Evolutionary conservation across 2,797 vertebrate species (phyloP).

Genomic region (Diceros bicornis): DNA sequence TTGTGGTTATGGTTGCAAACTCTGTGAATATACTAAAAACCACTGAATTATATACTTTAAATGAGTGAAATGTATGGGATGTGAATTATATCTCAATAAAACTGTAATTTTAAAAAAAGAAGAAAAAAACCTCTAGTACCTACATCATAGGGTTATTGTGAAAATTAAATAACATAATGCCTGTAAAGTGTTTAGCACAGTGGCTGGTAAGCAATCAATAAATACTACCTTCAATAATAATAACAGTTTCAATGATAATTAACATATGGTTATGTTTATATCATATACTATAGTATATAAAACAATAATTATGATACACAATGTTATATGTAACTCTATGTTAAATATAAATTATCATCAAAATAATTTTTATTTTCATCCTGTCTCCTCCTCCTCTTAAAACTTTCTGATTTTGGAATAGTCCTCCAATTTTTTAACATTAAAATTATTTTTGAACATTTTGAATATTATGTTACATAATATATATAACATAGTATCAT

Average conservation of each 20-base stretch:
- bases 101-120: not conserved
- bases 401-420: slow-evolving; percentile 45
- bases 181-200: not conserved
- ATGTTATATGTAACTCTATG: not conserved
- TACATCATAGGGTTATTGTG: not conserved
- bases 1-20: not conserved
- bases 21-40: not conserved
- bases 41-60: not conserved
- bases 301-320: not conserved
- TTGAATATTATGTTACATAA: not conserved
- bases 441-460: slow-evolving; percentile 48
- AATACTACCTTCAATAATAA: not conserved
- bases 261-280: not conserved
- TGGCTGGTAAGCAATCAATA: not conserved
- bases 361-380: slow-evolving; percentile 49
- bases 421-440: slow-evolving; percentile 27
- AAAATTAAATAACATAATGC: not conserved
- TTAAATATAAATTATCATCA: slow-evolving; percentile 23
- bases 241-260: not conserved
- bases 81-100: slow-evolving; percentile 10
- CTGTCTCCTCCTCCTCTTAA: not conserved
- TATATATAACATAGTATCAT: not conserved
- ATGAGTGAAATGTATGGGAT: not conserved
- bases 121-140: not conserved
- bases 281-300: not conserved